Evolutionary conservation across 2,797 vertebrate species (phyloP).

Genomic region (Onychomys leucogaster): DNA sequence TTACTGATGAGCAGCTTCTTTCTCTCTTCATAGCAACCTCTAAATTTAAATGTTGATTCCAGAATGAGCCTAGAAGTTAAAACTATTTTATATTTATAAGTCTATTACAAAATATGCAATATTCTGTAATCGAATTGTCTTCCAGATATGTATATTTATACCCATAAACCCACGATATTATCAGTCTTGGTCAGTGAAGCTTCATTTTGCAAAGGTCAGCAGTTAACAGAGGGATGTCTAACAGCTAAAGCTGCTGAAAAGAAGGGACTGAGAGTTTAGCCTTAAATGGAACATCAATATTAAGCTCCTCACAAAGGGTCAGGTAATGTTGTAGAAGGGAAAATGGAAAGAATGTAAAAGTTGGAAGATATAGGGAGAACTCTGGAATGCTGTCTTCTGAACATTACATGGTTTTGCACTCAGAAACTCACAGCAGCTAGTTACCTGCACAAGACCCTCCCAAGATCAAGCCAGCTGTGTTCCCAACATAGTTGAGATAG

Average conservation of each 20-base stretch:
- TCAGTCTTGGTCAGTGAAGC: not conserved
- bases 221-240: not conserved
- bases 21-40: not conserved
- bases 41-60: not conserved
- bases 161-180: not conserved
- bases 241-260: not conserved
- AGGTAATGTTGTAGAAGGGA: not conserved
- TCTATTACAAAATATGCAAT: not conserved
- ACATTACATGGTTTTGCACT: too few species aligned
- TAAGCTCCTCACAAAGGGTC: not conserved
- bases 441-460: too few species aligned
- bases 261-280: not conserved
- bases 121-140: not conserved
- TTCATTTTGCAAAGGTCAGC: not conserved
- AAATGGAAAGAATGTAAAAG: not conserved
- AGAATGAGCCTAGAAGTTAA: not conserved
- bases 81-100: not conserved
- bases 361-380: not conserved
- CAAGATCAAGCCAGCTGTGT: not conserved
- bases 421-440: too few species aligned
- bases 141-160: not conserved
- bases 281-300: not conserved
- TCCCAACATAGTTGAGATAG: not conserved
- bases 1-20: not conserved
- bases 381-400: not conserved